Evolutionary conservation across 1,140 invertebrate genomes (phyloP), one percentile per base, ranked within the genome.

Genomic region (Diabrotica virgifera): DNA sequence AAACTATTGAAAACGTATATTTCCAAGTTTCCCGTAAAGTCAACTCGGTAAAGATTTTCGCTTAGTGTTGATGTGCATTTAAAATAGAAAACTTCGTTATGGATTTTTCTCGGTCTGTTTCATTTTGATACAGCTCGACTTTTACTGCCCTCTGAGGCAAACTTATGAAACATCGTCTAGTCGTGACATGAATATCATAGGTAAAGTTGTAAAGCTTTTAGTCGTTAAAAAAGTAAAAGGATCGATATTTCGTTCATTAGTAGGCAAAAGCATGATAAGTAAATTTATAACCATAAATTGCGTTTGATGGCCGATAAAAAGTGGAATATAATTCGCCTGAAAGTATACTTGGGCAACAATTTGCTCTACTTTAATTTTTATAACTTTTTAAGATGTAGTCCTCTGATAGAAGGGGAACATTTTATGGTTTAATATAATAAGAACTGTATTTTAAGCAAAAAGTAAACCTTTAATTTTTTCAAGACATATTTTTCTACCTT

Each of bases 241-340:
- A 37, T 57, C 55, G 55, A 57, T 40, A 14, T 57, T 36, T 57
- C 12, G 11, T 6, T 36, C 36, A 37, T 57, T 37, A 57, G 55
- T 36, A 40, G 55, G 55, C 36, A 57, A 57, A 57, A n/a, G 24
- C 24, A n/a, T 57, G 55, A 57, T 57, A 57, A 57, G 55, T 36
- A 37, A 38, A 57, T 57, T 57, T 37, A 36, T 37, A 57, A 57
- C 55, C 55, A 37, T 36, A 57, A 57, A 57, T 57, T 40, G 55
- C 55, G 6, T 12, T 57, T 57, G 55, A 57, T 57, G 36, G 36
- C 11, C 35, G 55, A 57, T 57, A 57, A 40, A 54, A 57, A 57
- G 24, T 57, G 35, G 55, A 57, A 46, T 36, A 57, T 57, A 37
- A 57, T 57, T 14, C 12, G n/a, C 55, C 37, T 36, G 8, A 0